phyloP scores from a whole-genome alignment of 2,888 invertebrate genomes.

The Torymus auratus region DNA sequence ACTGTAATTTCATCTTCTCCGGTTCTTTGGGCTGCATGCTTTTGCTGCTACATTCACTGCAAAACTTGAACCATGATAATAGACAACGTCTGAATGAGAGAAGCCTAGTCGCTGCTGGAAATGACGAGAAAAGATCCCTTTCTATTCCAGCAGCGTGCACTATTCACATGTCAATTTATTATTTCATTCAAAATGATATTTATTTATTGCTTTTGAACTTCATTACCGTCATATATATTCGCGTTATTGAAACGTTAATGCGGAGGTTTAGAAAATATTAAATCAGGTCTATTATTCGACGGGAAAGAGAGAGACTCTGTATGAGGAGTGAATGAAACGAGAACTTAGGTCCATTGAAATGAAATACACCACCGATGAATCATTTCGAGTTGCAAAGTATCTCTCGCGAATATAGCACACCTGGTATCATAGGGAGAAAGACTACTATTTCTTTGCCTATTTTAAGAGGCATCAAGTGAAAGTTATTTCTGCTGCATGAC shows the following conservation, averaged over 20 bases:
- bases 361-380: slow-evolving; percentile 26
- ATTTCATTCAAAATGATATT: too few species aligned
- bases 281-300: slow-evolving; percentile 8
- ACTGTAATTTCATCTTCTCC: too few species aligned
- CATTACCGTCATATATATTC: neutral
- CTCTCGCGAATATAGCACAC: neutral
- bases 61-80: too few species aligned
- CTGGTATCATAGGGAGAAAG: neutral
- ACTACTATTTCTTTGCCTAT: neutral
- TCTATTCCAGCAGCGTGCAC: too few species aligned
- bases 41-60: too few species aligned
- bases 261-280: slow-evolving; percentile 4
- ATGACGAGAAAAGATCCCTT: too few species aligned
- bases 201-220: slow-evolving; percentile 5
- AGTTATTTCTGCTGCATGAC: too few species aligned
- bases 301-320: neutral
- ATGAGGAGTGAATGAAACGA: slow-evolving; percentile 10
- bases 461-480: neutral
- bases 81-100: too few species aligned
- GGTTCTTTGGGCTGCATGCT: too few species aligned
- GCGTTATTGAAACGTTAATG: slow-evolving; percentile 1
- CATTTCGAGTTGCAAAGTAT: slow-evolving; percentile 12
- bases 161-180: too few species aligned
- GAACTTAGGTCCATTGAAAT: slow-evolving; percentile 9
- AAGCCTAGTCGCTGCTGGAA: too few species aligned